Evolutionary conservation across 2,888 invertebrate genomes (phyloP).

Genomic region (Leucophenga montana): DNA sequence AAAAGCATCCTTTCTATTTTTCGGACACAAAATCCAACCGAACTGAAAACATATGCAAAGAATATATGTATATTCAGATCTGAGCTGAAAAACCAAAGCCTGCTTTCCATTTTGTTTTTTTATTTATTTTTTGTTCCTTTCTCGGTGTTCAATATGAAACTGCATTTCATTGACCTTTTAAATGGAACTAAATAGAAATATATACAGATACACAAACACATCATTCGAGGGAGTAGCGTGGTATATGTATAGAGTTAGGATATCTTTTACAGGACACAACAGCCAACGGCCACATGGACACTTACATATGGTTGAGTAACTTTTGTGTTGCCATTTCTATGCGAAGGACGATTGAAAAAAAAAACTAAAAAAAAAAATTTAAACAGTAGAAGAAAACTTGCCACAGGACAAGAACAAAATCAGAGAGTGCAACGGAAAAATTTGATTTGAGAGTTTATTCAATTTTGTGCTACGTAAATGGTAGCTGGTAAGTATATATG

Average conservation of each 20-base stretch:
- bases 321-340: conserved; percentile 34
- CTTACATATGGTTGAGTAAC: conserved; percentile 22
- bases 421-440: conserved; percentile 43
- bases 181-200: conserved; percentile 51
- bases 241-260: background rate
- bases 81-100: background rate
- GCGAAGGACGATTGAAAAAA: conserved; percentile 17
- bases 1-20: background rate
- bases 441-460: conserved; percentile 65
- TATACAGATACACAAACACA: conserved; percentile 13
- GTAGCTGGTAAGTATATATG: too few species aligned
- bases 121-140: background rate
- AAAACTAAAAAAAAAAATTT: background rate
- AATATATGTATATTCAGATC: too few species aligned
- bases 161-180: conserved; percentile 66
- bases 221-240: background rate
- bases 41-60: background rate
- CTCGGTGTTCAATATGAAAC: background rate
- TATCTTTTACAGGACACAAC: background rate
- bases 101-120: too few species aligned
- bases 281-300: conserved; percentile 21
- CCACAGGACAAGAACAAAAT: background rate
- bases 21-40: background rate
- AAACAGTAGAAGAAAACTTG: background rate
- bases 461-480: conserved; percentile 49